Evolutionary conservation across 2,113 vertebrate species (phyloP), one percentile per base, ranked within the genome.

Genomic region (Recurvirostra avosetta): DNA sequence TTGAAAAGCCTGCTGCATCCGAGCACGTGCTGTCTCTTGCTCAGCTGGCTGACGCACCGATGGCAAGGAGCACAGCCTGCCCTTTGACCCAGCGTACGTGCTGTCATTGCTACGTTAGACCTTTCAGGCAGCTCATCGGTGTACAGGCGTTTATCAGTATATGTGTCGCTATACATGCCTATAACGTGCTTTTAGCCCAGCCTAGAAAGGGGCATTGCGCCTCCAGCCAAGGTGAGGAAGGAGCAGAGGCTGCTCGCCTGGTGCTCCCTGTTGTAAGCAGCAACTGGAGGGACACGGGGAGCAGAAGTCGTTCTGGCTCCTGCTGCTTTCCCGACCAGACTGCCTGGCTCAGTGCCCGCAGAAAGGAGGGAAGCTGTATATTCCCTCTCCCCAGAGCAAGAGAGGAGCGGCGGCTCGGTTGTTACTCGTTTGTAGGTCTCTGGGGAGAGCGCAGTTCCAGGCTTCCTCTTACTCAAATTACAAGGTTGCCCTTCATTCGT

Each of bases 401-500:
- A 38, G 29, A 59, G 49, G 70, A 4, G 4, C 77, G 62, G 81
- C 0, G 0, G 32, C 71, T 90, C 6, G 2, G 29, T 90, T 88
- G 34, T 90, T 88, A 27, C 63, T 79, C 2, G 0, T 70, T 62
- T 86, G 59, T 53, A n/a, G 55, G 23, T 83, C 93, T 80, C 73
- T 0, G 0, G 52, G 66, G 94, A 92, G 9, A 75, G 38, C 1
- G 2, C 36, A 40, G 77, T 87, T 95, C 81, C 92, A 66, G 38
- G 23, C 59, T 93, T 95, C 75, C 88, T 88, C 88, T 94, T 36
- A 30, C 88, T 96, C 90, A 63, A 50, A 90, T 96, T 97, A 95
- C 82, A 77, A 74, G 80, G 59, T 88, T 96, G 92, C 82, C 63
- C 75, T 96, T 93, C 63, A 3, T 66, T 95, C 92, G 68, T 8